Conservation (phyloP, 53 echinoderm and acorn worm genomes). For the Paracentrotus lividus region DNA sequence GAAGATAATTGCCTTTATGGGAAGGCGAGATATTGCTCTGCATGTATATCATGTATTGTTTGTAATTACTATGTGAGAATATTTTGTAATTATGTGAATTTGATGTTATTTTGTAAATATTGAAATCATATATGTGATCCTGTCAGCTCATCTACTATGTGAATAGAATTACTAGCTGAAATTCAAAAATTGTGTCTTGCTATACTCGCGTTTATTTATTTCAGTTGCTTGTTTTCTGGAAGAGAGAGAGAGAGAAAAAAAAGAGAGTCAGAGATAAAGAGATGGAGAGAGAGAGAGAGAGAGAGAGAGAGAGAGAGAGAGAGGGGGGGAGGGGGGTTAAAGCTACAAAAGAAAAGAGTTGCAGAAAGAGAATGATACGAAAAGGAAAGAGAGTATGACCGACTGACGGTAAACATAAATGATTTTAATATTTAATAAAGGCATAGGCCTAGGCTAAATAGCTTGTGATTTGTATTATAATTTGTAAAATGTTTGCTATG, state of each 20-base stretch:
- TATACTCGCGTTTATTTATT: not conserved
- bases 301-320: not conserved
- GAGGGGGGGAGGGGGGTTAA: not conserved
- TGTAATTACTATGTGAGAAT: not conserved
- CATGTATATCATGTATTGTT: not conserved
- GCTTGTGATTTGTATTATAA: no score
- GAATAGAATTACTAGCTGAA: slow-evolving; percentile 24
- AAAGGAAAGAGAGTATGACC: not conserved
- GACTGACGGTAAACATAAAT: no score
- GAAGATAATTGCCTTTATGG: not conserved
- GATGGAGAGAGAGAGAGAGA: not conserved
- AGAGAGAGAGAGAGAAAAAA: not conserved
- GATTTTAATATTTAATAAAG: no score
- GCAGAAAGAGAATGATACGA: not conserved
- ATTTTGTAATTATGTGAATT: not conserved
- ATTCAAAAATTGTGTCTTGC: not conserved
- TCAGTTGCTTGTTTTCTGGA: not conserved
- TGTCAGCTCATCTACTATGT: slow-evolving; percentile 49
- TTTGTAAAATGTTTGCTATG: no score
- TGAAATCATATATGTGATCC: not conserved
- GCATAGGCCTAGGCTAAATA: no score
- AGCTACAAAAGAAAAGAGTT: not conserved
- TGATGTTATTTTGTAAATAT: not conserved
- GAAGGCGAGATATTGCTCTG: not conserved
- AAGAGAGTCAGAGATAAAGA: slow-evolving; percentile 9